Base-by-base conservation (phyloP, 2,888 invertebrate species). In the Siphlonurus alternatus region DNA sequence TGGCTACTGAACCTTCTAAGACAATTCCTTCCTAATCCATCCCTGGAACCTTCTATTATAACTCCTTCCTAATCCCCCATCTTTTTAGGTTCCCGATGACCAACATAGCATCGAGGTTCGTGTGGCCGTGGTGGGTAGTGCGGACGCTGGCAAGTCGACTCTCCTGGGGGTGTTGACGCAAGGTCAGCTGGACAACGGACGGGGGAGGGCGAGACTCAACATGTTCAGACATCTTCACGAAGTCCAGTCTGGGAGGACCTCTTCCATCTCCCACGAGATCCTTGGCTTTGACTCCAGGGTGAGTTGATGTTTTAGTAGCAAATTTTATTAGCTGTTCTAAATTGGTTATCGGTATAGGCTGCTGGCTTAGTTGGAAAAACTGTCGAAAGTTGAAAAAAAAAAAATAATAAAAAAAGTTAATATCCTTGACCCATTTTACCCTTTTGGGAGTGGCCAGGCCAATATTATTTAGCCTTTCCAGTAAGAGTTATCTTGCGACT, bases 91-190 rank as follows among this genome's bases (percentile, higher is more conserved):
- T 67, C 89, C 90, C 0, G 93, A 93, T 71, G 88, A 91, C 68
- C 88, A 90, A 71, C 89, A 90, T 71, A 90, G 87, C 68, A 87
- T 94, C 62, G 97, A 98, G 74, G 79, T 98, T 59, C 79, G 95
- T 63, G 85, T 95, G 2, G 96, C 96, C 0, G 95, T 98, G 38
- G 83, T 96, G 74, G 98, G 98, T 0, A 92, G 92, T 69, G 93
- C 93, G 69, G 95, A 96, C 77, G 93, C 93, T 1, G 97, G 97
- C n/a, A 98, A 98, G 75, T 95, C 95, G 3, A 98, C 97, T 0
- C 80, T 98, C 38, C 81, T 97, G 25, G 98, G 98, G 15, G 97
- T 98, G 0, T 76, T 99, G 25, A 97, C 97, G 0, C 95, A 97
- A 76, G 96, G 97, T 24, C 92, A 91, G 74, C 78, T 94, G 66